These are phyloP conservation scores for Dinothrombium tinctorium DNA, from an alignment of 1,140 invertebrate genomes.

Conservation along the genomic window DNA sequence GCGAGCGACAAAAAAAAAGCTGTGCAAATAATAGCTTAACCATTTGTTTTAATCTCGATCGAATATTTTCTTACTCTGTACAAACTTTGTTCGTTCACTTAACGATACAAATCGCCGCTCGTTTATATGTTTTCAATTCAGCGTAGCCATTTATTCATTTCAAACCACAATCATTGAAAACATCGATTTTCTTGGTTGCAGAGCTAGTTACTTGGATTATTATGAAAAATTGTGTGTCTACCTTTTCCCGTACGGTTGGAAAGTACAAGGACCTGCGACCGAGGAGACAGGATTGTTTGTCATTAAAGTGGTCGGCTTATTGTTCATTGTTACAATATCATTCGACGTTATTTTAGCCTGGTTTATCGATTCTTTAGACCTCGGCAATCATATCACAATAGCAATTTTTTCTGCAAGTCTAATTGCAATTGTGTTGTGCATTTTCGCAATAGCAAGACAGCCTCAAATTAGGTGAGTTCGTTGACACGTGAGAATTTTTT, in stretches of 20 bases:
- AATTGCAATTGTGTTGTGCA: constrained; percentile 43
- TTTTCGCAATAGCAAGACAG: constrained; percentile 61
- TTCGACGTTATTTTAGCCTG: constrained; percentile 60
- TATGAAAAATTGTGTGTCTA: constrained; percentile 10
- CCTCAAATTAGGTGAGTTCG: constrained; percentile 57
- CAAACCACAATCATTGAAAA: no score
- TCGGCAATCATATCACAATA: constrained; percentile 31
- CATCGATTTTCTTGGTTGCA: not conserved
- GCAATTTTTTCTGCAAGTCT: constrained; percentile 43
- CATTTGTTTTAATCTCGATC: no score
- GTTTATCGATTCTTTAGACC: constrained; percentile 29
- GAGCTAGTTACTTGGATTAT: constrained; percentile 4
- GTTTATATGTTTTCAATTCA: no score
- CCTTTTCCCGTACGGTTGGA: constrained; percentile 14
- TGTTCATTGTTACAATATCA: constrained; percentile 51
- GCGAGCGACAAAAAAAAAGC: no score
- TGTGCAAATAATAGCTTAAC: no score
- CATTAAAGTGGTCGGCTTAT: constrained; percentile 57
- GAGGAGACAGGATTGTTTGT: constrained; percentile 53
- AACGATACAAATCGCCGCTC: no score
- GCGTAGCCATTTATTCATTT: no score
- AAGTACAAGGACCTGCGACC: constrained; percentile 41
- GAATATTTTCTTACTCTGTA: no score
- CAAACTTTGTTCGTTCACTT: no score
- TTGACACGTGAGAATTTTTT: not conserved